phyloP scores from a whole-genome alignment of 2,113 vertebrate genomes.

The Verasper variegatus region DNA sequence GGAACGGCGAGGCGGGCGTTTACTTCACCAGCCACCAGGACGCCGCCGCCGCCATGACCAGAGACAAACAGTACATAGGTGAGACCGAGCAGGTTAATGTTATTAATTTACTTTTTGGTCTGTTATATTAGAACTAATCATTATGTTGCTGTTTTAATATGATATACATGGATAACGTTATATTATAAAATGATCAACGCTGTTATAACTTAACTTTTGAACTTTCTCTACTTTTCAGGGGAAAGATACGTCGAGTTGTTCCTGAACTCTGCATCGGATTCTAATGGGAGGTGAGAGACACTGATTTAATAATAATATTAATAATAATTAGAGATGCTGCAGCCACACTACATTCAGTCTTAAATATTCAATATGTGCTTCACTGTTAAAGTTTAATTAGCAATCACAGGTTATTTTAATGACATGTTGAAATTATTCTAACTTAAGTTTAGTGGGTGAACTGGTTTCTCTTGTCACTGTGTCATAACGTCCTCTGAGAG shows the following conservation, averaged over 20 bases:
- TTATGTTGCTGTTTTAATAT: not conserved
- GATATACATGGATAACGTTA: not conserved
- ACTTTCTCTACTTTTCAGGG: conserved; percentile 73
- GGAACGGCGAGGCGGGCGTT: conserved; percentile 86
- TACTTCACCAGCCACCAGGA: conserved; percentile 87
- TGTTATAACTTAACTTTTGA: not conserved
- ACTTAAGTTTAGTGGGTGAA: too few species aligned
- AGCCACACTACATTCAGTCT: too few species aligned
- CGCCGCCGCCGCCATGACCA: conserved; percentile 86
- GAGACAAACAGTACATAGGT: conserved; percentile 88
- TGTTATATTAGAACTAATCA: not conserved
- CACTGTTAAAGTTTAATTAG: too few species aligned
- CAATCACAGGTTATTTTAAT: too few species aligned
- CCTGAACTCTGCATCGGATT: conserved; percentile 81
- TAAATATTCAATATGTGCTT: too few species aligned
- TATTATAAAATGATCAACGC: not conserved
- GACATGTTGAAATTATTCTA: too few species aligned
- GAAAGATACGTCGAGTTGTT: conserved; percentile 88
- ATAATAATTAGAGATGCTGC: not conserved
- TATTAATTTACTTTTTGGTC: too few species aligned
- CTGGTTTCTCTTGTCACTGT: too few species aligned
- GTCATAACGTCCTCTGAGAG: too few species aligned
- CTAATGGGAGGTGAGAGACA: conserved; percentile 25
- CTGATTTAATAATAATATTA: not conserved
- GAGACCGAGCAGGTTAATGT: conserved; percentile 42